Evolutionary conservation across 2,888 invertebrate genomes (phyloP).

Genomic region (Trissolcus japonicus): DNA sequence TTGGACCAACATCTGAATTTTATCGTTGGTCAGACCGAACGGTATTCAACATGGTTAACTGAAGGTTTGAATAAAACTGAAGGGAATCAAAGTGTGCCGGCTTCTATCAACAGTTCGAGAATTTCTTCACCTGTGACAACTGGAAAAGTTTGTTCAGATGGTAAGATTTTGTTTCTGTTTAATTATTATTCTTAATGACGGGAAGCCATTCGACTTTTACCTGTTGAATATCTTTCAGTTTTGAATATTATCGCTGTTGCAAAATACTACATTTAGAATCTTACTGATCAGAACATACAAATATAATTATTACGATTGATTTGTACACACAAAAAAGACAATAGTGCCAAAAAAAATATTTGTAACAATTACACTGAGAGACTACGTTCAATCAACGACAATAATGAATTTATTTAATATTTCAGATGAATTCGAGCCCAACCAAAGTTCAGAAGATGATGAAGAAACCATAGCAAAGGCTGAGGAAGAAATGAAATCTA

Average conservation of each 20-base stretch:
- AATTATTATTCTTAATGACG: background rate
- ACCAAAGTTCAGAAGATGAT: constrained; percentile 88
- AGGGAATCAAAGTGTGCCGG: constrained; percentile 72
- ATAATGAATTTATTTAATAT: background rate
- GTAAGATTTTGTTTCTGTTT: constrained; percentile 58
- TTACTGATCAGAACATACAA: constrained; percentile 61
- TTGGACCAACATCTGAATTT: constrained; percentile 97
- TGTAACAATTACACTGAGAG: background rate
- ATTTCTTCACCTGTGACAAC: constrained; percentile 72
- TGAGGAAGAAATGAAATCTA: constrained; percentile 81
- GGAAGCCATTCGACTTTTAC: constrained; percentile 67
- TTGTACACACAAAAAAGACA: too few species aligned
- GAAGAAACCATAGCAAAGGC: constrained; percentile 95
- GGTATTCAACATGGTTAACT: constrained; percentile 93
- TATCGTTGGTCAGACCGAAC: constrained; percentile 98
- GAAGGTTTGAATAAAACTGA: constrained; percentile 86
- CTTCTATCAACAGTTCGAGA: constrained; percentile 75
- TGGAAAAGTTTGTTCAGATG: constrained; percentile 73
- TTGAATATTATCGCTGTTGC: constrained; percentile 48
- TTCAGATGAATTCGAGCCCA: constrained; percentile 89
- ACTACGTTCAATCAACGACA: background rate
- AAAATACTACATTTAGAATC: too few species aligned
- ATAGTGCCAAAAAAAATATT: too few species aligned
- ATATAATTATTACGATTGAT: too few species aligned
- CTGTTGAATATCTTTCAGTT: constrained; percentile 71